Conservation (phyloP, 2,113 vertebrate genomes). For the Corythaeola cristata region DNA sequence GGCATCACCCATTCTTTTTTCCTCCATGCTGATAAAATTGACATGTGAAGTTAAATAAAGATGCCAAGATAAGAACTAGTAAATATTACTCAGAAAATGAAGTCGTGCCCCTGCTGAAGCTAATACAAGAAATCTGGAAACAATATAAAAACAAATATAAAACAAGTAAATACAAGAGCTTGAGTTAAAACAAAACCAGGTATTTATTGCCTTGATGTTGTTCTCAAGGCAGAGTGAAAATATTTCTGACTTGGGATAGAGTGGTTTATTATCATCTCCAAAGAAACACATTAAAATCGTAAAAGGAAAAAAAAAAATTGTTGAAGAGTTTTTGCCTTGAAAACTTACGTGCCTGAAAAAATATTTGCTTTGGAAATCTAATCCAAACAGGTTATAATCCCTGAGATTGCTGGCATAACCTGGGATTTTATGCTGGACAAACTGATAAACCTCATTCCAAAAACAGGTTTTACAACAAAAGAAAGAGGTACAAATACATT, state of each 20-base stretch:
- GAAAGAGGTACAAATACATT: background rate
- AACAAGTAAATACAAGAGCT: background rate
- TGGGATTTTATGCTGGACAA: background rate
- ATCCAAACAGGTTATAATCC: background rate
- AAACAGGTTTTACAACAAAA: background rate
- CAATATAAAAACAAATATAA: background rate
- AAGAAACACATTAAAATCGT: background rate
- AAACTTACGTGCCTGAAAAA: background rate
- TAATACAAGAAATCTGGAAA: background rate
- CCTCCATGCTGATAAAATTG: background rate
- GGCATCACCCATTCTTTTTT: background rate
- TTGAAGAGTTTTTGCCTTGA: background rate
- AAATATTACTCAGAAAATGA: background rate
- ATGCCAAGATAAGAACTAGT: background rate
- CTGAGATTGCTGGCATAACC: background rate
- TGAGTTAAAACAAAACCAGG: background rate
- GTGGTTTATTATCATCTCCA: background rate
- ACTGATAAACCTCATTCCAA: background rate
- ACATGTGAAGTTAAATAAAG: background rate
- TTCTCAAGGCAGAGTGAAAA: background rate
- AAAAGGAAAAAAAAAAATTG: background rate
- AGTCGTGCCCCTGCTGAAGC: background rate
- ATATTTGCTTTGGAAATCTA: background rate
- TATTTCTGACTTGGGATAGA: background rate
- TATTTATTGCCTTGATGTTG: background rate